A percentile compares a stretch with the other conserved stretches of the same genome.
Evolutionary conservation across 2,888 invertebrate species (phyloP).

Genomic region (Heteropelma amictum): DNA sequence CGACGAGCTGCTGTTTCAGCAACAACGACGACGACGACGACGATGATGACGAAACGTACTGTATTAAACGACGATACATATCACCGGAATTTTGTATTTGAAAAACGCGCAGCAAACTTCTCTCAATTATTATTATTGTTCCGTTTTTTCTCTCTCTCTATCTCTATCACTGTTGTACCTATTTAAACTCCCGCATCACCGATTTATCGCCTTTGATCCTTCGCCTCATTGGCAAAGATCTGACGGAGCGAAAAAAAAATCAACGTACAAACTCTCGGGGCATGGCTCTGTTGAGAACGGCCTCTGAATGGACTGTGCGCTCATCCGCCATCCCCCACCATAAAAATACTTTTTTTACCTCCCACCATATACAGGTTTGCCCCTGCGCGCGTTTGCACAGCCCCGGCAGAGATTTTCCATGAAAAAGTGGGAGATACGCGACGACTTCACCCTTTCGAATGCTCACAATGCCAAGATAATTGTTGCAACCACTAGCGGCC

Average conservation of each 20-base stretch:
- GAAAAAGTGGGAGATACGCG: background rate
- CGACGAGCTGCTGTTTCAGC: slow-evolving; percentile 37
- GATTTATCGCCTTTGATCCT: slow-evolving; percentile 1
- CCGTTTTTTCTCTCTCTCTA: background rate
- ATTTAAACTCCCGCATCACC: background rate
- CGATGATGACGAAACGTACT: slow-evolving; percentile 40
- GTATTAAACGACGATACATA: slow-evolving; percentile 51
- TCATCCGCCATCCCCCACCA: slow-evolving; percentile 33
- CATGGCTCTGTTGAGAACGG: slow-evolving; percentile 8
- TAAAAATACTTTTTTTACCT: slow-evolving; percentile 11
- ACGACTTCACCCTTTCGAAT: background rate
- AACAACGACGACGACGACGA: slow-evolving; percentile 33
- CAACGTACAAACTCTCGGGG: background rate
- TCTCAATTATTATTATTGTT: background rate
- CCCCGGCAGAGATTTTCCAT: slow-evolving; percentile 15
- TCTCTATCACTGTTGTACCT: background rate
- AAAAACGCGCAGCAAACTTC: slow-evolving; percentile 1
- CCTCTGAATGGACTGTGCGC: slow-evolving; percentile 19
- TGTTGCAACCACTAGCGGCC: no score
- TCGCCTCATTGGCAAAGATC: slow-evolving; percentile 7
- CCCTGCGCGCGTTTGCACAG: slow-evolving; percentile 8
- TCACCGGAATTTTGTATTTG: slow-evolving; percentile 44
- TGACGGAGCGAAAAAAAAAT: background rate
- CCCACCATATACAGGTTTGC: slow-evolving; percentile 21
- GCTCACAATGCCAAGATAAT: no score